Evolutionary conservation across 2,113 vertebrate species (phyloP).

Genomic region (Myrmecobius fasciatus): DNA sequence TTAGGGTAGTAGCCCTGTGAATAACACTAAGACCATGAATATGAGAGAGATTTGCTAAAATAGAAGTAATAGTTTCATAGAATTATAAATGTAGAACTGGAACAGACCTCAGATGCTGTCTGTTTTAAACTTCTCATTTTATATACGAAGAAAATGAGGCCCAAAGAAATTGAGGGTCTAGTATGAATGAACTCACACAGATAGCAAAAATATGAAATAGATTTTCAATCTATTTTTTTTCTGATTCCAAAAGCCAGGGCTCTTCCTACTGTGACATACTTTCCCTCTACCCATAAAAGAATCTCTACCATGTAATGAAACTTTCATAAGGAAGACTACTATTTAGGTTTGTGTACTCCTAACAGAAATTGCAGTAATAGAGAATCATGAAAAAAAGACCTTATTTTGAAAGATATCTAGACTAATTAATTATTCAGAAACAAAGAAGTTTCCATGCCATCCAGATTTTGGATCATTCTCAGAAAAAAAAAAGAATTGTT

Average conservation of each 20-base stretch:
- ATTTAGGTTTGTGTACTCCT: not conserved
- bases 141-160: not conserved
- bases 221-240: not conserved
- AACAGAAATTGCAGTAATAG: not conserved
- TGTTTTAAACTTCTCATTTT: not conserved
- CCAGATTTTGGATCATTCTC: not conserved
- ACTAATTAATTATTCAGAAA: not conserved
- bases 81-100: not conserved
- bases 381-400: not conserved
- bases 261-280: not conserved
- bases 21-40: not conserved
- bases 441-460: not conserved
- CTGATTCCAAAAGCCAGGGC: not conserved
- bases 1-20: not conserved
- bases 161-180: not conserved
- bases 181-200: not conserved
- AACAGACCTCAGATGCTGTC: not conserved
- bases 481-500: not conserved
- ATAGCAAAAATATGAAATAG: not conserved
- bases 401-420: not conserved
- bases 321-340: not conserved
- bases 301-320: not conserved
- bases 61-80: too few species aligned
- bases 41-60: not conserved
- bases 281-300: not conserved